Evolutionary conservation across 2,113 vertebrate species (phyloP).

Genomic region (Oreotrochilus melanogaster): DNA sequence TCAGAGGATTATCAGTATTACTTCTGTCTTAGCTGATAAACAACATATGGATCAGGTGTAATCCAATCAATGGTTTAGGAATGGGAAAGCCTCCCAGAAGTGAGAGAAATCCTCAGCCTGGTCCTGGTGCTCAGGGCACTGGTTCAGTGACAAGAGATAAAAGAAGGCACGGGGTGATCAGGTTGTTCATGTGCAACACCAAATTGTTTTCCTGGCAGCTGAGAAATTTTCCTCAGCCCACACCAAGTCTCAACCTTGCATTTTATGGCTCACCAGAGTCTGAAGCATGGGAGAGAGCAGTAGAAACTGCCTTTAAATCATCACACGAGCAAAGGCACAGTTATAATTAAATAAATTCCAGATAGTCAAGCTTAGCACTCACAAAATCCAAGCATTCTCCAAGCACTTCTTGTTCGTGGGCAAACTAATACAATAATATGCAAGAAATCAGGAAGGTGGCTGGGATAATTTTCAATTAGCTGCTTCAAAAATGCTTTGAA

Average conservation of each 20-base stretch:
- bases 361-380: not conserved
- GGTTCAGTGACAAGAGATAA: not conserved
- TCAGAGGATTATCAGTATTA: constrained; percentile 26
- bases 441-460: constrained; percentile 40
- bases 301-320: not conserved
- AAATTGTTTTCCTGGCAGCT: not conserved
- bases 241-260: accelerated
- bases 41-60: constrained; percentile 2
- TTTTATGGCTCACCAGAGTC: not conserved
- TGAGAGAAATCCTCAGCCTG: not conserved
- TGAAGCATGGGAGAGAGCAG: not conserved
- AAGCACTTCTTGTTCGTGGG: not conserved
- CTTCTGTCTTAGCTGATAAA: constrained; percentile 18
- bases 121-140: not conserved
- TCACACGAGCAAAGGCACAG: not conserved
- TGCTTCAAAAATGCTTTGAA: constrained; percentile 56
- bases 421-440: constrained; percentile 2
- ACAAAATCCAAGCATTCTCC: constrained; percentile 7
- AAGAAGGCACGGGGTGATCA: accelerated
- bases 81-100: not conserved
- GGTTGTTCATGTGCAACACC: not conserved
- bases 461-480: constrained; percentile 62
- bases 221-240: not conserved
- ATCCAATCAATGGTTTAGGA: constrained; percentile 1
- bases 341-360: constrained; percentile 11